These are phyloP conservation scores for Drosophila kanekoi DNA, from an alignment of 2,888 invertebrate species.

Conservation along the genomic window DNA sequence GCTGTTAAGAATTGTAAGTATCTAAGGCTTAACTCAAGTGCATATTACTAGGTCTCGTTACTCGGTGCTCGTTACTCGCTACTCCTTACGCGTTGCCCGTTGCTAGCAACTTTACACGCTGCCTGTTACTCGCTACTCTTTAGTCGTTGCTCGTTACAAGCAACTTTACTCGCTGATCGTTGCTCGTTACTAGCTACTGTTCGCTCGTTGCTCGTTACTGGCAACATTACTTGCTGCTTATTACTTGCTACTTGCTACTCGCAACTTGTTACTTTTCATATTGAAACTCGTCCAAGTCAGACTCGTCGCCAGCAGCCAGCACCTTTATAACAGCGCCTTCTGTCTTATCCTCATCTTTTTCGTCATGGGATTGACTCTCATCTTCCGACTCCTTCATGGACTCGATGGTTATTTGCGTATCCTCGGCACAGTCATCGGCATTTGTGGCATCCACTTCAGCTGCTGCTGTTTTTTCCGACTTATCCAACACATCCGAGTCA, in stretches of 20 bases:
- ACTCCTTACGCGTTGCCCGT: no score
- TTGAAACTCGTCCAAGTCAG: conserved; percentile 30
- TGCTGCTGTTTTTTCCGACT: conserved; percentile 10
- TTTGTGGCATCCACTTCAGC: conserved; percentile 25
- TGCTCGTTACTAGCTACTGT: background rate
- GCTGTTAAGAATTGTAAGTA: conserved; percentile 6
- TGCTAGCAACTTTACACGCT: no score
- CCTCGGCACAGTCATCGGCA: conserved; percentile 42
- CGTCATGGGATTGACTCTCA: conserved; percentile 49
- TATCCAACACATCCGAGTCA: conserved; percentile 24
- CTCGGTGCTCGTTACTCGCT: background rate
- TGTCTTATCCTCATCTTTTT: conserved; percentile 38
- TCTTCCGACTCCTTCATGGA: conserved; percentile 68
- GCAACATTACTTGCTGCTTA: background rate
- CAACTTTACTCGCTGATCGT: no score
- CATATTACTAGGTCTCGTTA: conserved; percentile 18
- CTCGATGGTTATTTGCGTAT: conserved; percentile 70
- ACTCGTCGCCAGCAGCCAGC: conserved; percentile 29
- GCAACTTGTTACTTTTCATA: conserved; percentile 26
- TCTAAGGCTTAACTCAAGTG: conserved; percentile 26
- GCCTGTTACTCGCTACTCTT: no score
- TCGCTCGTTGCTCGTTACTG: background rate
- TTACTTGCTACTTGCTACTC: background rate
- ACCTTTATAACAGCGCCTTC: conserved; percentile 8
- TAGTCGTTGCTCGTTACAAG: no score